Conservation (phyloP, 2,888 invertebrate species). For the Drosophila sordidapex region DNA sequence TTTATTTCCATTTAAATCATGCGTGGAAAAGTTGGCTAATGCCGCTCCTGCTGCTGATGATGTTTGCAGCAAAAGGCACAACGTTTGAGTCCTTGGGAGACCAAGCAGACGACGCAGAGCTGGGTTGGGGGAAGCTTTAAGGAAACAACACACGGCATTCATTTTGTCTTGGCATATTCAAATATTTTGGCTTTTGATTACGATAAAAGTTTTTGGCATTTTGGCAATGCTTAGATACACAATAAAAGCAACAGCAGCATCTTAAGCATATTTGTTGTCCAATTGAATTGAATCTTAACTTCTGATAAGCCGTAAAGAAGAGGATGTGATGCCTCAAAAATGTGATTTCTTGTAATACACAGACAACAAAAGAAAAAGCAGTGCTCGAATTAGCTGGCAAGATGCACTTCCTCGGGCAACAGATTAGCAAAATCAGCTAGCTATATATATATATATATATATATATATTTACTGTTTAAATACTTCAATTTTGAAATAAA, state of each 20-base stretch:
- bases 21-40: conserved; percentile 69
- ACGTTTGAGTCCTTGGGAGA: conserved; percentile 24
- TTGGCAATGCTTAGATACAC: conserved; percentile 30
- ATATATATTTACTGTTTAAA: too few relatives aligned
- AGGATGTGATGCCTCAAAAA: too few relatives aligned
- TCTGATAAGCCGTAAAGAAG: conserved; percentile 43
- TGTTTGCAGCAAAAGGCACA: conserved; percentile 51
- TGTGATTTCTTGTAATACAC: background rate
- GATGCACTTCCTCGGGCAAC: background rate
- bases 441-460: too few relatives aligned
- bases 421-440: background rate
- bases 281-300: conserved; percentile 49
- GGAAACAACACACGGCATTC: conserved; percentile 55
- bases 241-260: conserved; percentile 10
- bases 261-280: conserved; percentile 17
- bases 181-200: conserved; percentile 80
- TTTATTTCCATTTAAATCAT: conserved; percentile 80
- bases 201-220: conserved; percentile 67
- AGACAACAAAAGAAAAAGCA: background rate
- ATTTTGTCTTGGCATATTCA: conserved; percentile 72
- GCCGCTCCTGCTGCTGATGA: conserved; percentile 21
- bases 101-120: background rate
- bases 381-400: background rate
- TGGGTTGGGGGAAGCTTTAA: background rate
- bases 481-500: background rate